These are phyloP conservation scores for Theropithecus gelada DNA, from an alignment of 2,113 vertebrate species.

Conservation along the genomic window DNA sequence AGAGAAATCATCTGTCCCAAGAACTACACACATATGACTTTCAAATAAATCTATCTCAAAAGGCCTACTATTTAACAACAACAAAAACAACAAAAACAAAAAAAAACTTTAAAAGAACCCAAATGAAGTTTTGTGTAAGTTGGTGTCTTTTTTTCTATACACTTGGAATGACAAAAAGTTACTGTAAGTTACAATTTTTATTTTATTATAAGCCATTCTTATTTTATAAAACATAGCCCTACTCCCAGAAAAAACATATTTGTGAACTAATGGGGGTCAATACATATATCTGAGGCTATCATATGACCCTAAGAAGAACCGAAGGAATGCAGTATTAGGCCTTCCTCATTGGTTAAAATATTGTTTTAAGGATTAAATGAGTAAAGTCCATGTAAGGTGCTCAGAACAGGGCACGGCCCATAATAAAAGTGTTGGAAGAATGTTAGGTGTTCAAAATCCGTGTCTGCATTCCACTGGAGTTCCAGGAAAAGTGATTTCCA, in stretches of 20 bases:
- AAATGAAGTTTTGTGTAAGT: neutral
- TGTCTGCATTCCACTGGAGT: neutral
- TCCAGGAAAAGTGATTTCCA: neutral
- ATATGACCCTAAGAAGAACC: neutral
- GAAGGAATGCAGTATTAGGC: neutral
- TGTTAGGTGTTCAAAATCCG: neutral
- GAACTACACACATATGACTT: neutral
- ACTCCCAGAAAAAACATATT: neutral
- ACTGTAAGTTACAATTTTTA: neutral
- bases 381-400: neutral
- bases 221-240: neutral
- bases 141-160: neutral
- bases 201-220: neutral
- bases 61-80: neutral
- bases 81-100: neutral
- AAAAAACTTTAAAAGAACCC: neutral
- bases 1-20: neutral
- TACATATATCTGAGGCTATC: neutral
- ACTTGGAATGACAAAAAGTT: neutral
- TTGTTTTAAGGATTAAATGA: neutral
- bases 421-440: neutral
- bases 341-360: neutral
- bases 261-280: neutral
- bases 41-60: neutral
- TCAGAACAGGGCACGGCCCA: neutral